Percentiles rank a stretch among this genome's conserved stretches.
These are phyloP conservation scores for Dendrolimus houi DNA, from an alignment of 2,888 invertebrate species.

Conservation along the genomic window DNA sequence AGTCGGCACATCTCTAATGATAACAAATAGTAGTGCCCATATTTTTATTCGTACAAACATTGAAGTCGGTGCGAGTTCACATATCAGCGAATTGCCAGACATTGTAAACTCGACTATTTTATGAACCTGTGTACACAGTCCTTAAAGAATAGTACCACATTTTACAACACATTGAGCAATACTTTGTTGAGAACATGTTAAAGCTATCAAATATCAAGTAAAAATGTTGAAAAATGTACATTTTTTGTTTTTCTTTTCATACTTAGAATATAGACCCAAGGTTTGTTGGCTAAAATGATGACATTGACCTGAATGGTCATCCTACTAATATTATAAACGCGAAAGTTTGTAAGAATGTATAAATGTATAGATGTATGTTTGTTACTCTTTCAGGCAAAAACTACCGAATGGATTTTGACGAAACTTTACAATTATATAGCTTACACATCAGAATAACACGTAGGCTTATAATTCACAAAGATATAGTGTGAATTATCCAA, in stretches of 20 bases:
- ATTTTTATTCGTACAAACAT: slow-evolving; percentile 14
- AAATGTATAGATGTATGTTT: no score
- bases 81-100: slow-evolving; percentile 12
- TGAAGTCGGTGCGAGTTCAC: slow-evolving; percentile 5
- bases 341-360: no score
- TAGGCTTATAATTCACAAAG: no score
- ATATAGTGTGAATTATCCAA: no score
- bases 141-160: not conserved
- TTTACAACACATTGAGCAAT: not conserved
- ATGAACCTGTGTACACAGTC: not conserved
- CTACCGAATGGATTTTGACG: no score
- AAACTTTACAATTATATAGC: no score
- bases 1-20: no score
- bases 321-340: no score
- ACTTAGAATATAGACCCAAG: not conserved
- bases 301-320: no score
- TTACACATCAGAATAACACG: no score
- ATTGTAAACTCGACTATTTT: slow-evolving; percentile 4
- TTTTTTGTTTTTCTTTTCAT: not conserved
- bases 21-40: slow-evolving; percentile 6
- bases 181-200: not conserved
- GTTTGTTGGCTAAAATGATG: no score
- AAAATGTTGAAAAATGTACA: not conserved
- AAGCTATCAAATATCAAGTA: not conserved
- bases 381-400: no score